Percentiles rank a stretch among this genome's conserved stretches.
Evolutionary conservation across 2,888 invertebrate species (phyloP).

Genomic region (Griposia aprilina): DNA sequence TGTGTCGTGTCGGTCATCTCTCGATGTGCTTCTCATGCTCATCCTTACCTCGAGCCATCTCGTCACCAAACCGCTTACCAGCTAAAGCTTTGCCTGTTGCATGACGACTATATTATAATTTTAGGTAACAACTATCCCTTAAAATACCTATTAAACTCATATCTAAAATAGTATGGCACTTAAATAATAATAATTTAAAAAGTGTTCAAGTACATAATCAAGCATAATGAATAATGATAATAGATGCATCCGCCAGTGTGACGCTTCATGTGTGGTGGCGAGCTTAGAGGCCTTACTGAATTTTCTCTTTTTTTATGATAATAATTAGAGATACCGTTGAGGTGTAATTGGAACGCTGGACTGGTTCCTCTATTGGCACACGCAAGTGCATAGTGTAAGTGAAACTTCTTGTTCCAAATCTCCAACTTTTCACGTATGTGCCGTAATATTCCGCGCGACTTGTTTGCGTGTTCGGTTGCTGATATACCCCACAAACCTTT

Average conservation of each 20-base stretch:
- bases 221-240: slow-evolving; percentile 73
- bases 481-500: slow-evolving; percentile 85
- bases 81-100: slow-evolving; percentile 84
- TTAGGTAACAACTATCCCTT: slow-evolving; percentile 75
- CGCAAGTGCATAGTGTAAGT: slow-evolving; percentile 90
- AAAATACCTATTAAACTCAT: slow-evolving; percentile 83
- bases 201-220: slow-evolving; percentile 81
- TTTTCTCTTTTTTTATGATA: slow-evolving; percentile 87
- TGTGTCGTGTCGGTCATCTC: slow-evolving; percentile 61
- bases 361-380: slow-evolving; percentile 89
- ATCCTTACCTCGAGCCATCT: slow-evolving; percentile 64
- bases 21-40: slow-evolving; percentile 61
- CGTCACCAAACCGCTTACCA: slow-evolving; percentile 63
- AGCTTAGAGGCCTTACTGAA: slow-evolving; percentile 89
- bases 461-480: slow-evolving; percentile 89
- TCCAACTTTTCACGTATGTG: slow-evolving; percentile 89
- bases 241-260: slow-evolving; percentile 87
- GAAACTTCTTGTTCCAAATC: slow-evolving; percentile 91
- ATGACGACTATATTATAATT: slow-evolving; percentile 81
- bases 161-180: slow-evolving; percentile 89
- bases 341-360: slow-evolving; percentile 86
- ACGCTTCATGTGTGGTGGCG: slow-evolving; percentile 89
- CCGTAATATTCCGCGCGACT: slow-evolving; percentile 87
- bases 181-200: slow-evolving; percentile 81
- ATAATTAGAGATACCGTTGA: slow-evolving; percentile 83